Percentiles rank a stretch among this genome's conserved stretches.
Conservation (phyloP, 2,888 invertebrate species). For the Melanostoma mellinum region DNA sequence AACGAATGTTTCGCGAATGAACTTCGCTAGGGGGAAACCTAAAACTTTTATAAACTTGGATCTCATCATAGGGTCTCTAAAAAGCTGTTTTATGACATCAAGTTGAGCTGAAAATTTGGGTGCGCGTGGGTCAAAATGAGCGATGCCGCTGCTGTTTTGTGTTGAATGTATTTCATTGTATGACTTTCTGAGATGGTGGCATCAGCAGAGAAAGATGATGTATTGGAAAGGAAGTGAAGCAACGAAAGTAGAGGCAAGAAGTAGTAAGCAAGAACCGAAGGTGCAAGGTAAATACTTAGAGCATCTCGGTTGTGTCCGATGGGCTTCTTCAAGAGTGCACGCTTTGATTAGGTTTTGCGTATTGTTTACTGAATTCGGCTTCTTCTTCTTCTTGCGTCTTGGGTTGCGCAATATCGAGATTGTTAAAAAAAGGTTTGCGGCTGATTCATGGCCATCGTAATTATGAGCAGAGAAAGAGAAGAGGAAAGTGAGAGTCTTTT, state of each 20-base stretch:
- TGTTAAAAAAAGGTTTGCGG: slow-evolving; percentile 28
- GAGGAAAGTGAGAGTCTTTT: slow-evolving; percentile 12
- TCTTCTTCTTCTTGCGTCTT: slow-evolving; percentile 38
- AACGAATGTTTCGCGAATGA: slow-evolving; percentile 69
- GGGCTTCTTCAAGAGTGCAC: slow-evolving; percentile 29
- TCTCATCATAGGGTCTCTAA: slow-evolving; percentile 26
- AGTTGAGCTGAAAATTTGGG: slow-evolving; percentile 5
- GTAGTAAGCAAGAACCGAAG: slow-evolving; percentile 22
- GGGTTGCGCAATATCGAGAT: slow-evolving; percentile 42
- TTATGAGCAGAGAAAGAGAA: slow-evolving; percentile 37
- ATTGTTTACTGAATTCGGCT: slow-evolving; percentile 11
- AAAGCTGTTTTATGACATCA: slow-evolving; percentile 55
- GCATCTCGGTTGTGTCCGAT: slow-evolving; percentile 42
- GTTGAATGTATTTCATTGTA: slow-evolving; percentile 13
- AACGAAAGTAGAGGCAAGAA: slow-evolving; percentile 28
- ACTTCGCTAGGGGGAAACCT: slow-evolving; percentile 45
- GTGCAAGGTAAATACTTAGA: slow-evolving; percentile 22
- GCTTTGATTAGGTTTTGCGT: slow-evolving; percentile 9
- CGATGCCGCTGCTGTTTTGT: slow-evolving; percentile 24
- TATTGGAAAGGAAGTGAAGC: slow-evolving; percentile 23
- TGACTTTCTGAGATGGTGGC: background rate
- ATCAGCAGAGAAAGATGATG: slow-evolving; percentile 12
- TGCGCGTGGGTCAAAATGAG: slow-evolving; percentile 32
- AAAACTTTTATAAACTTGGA: slow-evolving; percentile 69
- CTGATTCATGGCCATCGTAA: slow-evolving; percentile 42